Conservation (phyloP, 2,113 vertebrate species). For the Condylura cristata region DNA sequence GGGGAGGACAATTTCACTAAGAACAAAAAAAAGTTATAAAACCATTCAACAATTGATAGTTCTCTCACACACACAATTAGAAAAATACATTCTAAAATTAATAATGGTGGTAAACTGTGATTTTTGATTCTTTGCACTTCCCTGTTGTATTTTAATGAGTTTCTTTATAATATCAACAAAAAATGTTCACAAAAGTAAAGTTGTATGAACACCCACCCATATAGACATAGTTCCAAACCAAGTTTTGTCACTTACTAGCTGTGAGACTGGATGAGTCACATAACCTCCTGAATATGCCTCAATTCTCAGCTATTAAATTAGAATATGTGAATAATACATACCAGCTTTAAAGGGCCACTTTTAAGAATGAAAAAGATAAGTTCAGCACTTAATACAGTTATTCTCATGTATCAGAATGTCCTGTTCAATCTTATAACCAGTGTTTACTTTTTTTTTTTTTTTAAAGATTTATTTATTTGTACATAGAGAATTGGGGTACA, state of each 20-base stretch:
- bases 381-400: background rate
- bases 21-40: conserved; percentile 36
- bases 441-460: no score
- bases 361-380: background rate
- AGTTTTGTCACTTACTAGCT: background rate
- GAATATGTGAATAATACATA: background rate
- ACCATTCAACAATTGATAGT: background rate
- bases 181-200: background rate
- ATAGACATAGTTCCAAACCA: background rate
- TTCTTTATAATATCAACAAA: background rate
- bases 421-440: background rate
- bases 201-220: background rate
- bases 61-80: background rate
- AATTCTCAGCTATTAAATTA: background rate
- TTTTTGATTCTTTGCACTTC: background rate
- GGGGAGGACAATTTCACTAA: background rate
- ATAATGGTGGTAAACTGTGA: background rate
- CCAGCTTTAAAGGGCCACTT: background rate
- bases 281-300: background rate
- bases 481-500: no score
- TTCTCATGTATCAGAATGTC: background rate
- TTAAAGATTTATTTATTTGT: no score
- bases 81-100: background rate
- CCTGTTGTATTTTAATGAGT: background rate
- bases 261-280: background rate